A percentile compares a stretch with the other conserved stretches of the same genome.
Conservation (phyloP, 2,888 invertebrate species). For the Norana najaformis region DNA sequence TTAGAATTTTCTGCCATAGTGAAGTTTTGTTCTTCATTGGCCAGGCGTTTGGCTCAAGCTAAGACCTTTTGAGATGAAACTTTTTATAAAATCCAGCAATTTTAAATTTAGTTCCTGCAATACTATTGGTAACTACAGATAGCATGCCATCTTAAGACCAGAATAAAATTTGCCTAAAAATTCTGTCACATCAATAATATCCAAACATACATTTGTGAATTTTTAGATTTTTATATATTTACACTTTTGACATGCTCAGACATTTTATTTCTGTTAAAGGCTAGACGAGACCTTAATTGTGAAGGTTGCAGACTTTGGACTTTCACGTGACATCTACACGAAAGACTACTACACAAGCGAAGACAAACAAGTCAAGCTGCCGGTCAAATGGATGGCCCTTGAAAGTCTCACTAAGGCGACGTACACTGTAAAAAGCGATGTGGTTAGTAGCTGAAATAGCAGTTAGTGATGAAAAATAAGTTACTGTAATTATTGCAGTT, state of each 20-base stretch:
- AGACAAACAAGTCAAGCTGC: conserved; percentile 48
- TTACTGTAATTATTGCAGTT: background rate
- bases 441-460: conserved; percentile 49
- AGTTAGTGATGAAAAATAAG: background rate
- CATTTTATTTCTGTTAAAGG: conserved; percentile 48
- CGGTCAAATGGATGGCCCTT: conserved; percentile 61
- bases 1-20: too few species aligned
- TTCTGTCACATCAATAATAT: too few species aligned
- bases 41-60: background rate
- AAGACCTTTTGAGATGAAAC: background rate
- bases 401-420: conserved; percentile 53
- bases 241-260: background rate
- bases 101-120: background rate
- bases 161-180: too few species aligned
- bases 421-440: conserved; percentile 55
- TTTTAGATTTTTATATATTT: background rate
- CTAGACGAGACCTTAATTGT: conserved; percentile 56
- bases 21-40: too few species aligned
- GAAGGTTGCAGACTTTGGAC: conserved; percentile 65
- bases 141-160: too few species aligned
- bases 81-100: background rate
- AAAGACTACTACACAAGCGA: conserved; percentile 57
- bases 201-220: background rate
- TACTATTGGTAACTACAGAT: background rate
- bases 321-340: conserved; percentile 64